Evolutionary conservation across 2,797 vertebrate species (phyloP).

Genomic region (Sternarchorhynchus goeldii): DNA sequence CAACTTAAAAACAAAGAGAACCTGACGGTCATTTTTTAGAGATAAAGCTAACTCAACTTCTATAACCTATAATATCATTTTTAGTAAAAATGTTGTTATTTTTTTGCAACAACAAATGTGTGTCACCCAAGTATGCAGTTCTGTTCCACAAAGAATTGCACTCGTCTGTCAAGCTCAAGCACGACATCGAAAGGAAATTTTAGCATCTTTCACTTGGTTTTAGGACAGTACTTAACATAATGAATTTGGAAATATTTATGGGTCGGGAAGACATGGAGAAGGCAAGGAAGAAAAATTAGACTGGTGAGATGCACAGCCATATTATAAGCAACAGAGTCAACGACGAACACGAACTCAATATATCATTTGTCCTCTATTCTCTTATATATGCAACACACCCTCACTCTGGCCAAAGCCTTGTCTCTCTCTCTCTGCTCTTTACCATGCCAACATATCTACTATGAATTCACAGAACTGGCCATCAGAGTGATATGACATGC

Average conservation of each 20-base stretch:
- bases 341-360: neutral
- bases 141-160: too few species aligned
- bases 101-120: too few species aligned
- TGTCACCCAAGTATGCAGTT: too few species aligned
- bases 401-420: neutral
- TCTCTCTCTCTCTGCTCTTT: neutral
- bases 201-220: neutral
- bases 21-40: too few species aligned
- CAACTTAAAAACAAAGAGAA: too few species aligned
- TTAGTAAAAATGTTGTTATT: too few species aligned
- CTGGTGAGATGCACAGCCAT: neutral
- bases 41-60: too few species aligned
- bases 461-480: neutral
- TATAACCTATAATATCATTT: too few species aligned
- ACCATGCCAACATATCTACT: neutral
- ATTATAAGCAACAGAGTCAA: constrained; percentile 4
- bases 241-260: constrained; percentile 2
- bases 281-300: too few species aligned
- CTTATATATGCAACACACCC: neutral
- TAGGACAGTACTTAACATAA: too few species aligned
- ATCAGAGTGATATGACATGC: neutral
- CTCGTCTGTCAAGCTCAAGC: neutral
- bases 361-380: neutral
- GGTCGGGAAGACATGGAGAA: too few species aligned
- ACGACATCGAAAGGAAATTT: neutral